A percentile compares a stretch with the other conserved stretches of the same genome.
Conservation (phyloP, 2,797 vertebrate species). For the Helarctos malayanus region DNA sequence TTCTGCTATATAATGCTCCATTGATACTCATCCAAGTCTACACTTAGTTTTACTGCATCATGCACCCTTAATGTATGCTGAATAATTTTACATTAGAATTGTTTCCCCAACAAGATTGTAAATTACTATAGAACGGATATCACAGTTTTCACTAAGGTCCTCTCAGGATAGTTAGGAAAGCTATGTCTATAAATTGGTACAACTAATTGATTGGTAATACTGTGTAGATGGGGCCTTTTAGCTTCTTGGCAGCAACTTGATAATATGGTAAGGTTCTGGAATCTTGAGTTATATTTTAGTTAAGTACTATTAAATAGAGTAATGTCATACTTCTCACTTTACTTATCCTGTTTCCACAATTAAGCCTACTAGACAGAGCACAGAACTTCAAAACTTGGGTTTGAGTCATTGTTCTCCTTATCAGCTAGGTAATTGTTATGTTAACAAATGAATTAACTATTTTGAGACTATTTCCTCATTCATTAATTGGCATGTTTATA, state of each 20-base stretch:
- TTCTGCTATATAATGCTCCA: not conserved
- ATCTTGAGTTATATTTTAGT: not conserved
- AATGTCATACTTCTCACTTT: not conserved
- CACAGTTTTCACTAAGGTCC: not conserved
- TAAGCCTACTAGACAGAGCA: not conserved
- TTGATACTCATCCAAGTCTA: not conserved
- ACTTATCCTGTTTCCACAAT: not conserved
- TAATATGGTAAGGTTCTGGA: not conserved
- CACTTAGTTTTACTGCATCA: not conserved
- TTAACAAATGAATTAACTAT: not conserved
- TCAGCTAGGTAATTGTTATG: not conserved
- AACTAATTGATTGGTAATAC: not conserved
- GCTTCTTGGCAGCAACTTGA: not conserved
- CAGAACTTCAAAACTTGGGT: not conserved
- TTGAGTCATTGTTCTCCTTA: not conserved
- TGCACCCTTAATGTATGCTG: not conserved
- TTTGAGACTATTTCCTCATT: not conserved
- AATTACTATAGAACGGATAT: not conserved
- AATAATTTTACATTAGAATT: conserved; percentile 11
- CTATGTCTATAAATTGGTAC: not conserved
- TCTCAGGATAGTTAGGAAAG: not conserved
- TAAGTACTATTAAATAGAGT: not conserved
- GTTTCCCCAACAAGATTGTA: not conserved
- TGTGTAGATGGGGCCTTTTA: not conserved
- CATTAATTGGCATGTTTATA: not conserved